Base-by-base conservation (phyloP, 2,797 vertebrate genomes). In the Acanthurus leucopareius region DNA sequence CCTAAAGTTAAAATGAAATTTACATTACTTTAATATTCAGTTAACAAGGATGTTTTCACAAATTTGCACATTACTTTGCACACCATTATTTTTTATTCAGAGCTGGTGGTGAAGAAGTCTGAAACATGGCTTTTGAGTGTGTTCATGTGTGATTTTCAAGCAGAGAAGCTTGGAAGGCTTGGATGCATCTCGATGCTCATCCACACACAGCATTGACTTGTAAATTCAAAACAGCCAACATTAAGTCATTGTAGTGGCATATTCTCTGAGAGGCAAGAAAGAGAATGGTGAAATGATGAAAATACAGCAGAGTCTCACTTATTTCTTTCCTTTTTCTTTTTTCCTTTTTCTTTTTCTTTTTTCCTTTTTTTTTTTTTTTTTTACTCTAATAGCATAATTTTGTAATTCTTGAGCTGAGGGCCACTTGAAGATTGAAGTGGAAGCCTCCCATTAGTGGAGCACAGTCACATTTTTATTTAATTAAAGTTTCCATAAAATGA, bases 211-310 rank as follows among this genome's bases (percentile, higher is more conserved):
- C 35, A 51, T n/a, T 54, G 20, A 58, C 56, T 44, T 3, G n/a
- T 47, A 53, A 68, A 54, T 63, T 68, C 7, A 56, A 66, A 65
- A 63, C 8, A 69, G 60, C 54, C 74, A 77, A 75, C 44, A 68
- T 0, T 61, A 48, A 65, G 47, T 75, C 58, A 54, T 51, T 56
- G 44, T 16, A 44, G 45, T 57, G 17, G n/a, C 44, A 20, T 25
- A 44, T 45, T 69, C 11, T 65, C 32, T 49, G 16, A 73, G 54
- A 45, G 22, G 15, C 2, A 22, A 57, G 19, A 68, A 57, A 9
- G 1, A 40, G 61, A 83, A 80, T 59, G 11, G 54, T 63, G 68
- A 69, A 83, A 80, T 59, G 11, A 59, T 63, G 68, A 56, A 22
- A 11, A 58, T 7, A 3, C 25, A 58, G 52, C 7, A 28, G 44